These are phyloP conservation scores for Neelides folsomi DNA, from an alignment of 2,888 invertebrate genomes.

Conservation along the genomic window DNA sequence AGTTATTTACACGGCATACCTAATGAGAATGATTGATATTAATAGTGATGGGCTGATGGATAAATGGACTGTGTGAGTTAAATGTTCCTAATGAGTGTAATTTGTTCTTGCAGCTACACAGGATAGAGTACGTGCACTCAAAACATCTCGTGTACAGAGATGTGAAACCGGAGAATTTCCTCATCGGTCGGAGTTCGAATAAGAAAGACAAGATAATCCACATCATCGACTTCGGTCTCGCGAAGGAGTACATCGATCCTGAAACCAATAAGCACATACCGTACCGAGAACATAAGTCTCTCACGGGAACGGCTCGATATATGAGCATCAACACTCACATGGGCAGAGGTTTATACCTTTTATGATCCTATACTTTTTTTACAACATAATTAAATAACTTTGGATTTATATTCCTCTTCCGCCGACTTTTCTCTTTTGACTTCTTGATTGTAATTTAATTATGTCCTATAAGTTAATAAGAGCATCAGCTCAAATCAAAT, in stretches of 20 bases:
- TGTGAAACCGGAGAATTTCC: constrained; percentile 99
- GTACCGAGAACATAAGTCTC: constrained; percentile 99
- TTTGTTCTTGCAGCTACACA: constrained; percentile 62
- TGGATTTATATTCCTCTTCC: too few species aligned
- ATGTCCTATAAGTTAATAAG: too few species aligned
- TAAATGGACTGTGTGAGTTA: too few species aligned
- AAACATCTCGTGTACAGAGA: constrained; percentile 98
- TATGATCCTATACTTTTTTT: too few species aligned
- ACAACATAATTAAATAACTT: too few species aligned
- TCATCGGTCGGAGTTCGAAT: constrained; percentile 93
- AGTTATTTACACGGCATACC: too few species aligned
- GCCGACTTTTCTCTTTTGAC: too few species aligned
- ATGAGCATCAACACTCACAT: constrained; percentile 99
- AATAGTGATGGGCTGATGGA: too few species aligned
- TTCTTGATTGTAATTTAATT: too few species aligned
- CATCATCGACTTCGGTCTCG: constrained; percentile 99
- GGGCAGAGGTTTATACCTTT: constrained; percentile 62
- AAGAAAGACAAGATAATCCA: constrained; percentile 97
- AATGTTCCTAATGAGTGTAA: too few species aligned
- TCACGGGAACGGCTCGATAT: constrained; percentile 98
- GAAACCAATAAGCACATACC: constrained; percentile 99
- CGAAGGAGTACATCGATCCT: constrained; percentile 99
- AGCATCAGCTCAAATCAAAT: too few species aligned
- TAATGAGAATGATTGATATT: too few species aligned
- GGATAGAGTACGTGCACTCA: constrained; percentile 99